A percentile compares a stretch with the other conserved stretches of the same genome.
Evolutionary conservation across 2,888 invertebrate species (phyloP).

Genomic region (Plagiodera versicolora): DNA sequence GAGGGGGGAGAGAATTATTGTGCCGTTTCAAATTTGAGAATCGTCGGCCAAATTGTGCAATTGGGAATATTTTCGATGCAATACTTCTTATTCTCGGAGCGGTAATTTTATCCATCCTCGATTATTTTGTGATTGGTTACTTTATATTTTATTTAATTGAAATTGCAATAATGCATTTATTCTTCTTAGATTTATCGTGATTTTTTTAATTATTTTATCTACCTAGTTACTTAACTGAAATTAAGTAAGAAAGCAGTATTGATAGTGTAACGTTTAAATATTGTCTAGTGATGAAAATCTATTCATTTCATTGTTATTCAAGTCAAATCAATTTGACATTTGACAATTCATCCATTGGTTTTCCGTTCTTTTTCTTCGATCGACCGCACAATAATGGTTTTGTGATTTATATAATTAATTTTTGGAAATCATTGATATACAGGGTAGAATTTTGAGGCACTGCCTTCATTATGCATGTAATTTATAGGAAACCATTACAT

Average conservation of each 20-base stretch:
- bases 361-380: conserved; percentile 22
- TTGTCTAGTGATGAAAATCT: conserved; percentile 16
- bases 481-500: conserved; percentile 34
- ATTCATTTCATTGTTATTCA: conserved; percentile 16
- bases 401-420: conserved; percentile 21
- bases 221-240: conserved; percentile 23
- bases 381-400: conserved; percentile 28
- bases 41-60: not conserved
- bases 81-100: not conserved
- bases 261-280: conserved; percentile 25
- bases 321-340: conserved; percentile 13
- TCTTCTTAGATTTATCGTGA: not conserved
- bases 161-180: conserved; percentile 1
- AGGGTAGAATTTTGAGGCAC: conserved; percentile 36
- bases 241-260: conserved; percentile 33
- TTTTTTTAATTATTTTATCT: not conserved
- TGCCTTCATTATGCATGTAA: conserved; percentile 34
- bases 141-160: not conserved
- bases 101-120: not conserved
- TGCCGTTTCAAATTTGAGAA: not conserved
- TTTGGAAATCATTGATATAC: conserved; percentile 28
- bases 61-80: not conserved
- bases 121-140: not conserved
- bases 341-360: conserved; percentile 13
- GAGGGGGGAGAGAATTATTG: not conserved